Evolutionary conservation across 2,888 invertebrate genomes (phyloP).

Genomic region (Drosophila anomalata): DNA sequence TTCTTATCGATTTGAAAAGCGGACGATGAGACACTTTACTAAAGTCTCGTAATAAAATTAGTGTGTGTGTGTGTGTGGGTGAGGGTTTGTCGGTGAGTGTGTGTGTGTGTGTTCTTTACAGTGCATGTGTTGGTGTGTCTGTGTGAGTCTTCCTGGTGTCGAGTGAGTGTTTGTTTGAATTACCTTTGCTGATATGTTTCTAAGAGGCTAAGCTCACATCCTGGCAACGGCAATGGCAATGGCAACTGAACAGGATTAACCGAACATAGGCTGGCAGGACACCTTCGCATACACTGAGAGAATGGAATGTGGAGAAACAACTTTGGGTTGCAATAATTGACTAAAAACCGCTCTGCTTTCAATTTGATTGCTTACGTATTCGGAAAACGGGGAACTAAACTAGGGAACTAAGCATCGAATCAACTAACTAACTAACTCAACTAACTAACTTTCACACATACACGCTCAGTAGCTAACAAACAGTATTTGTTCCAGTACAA

Average conservation of each 20-base stretch:
- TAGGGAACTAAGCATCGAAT: conserved; percentile 35
- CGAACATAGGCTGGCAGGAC: conserved; percentile 9
- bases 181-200: conserved; percentile 82
- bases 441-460: conserved; percentile 34
- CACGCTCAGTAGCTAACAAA: conserved; percentile 37
- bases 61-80: conserved; percentile 47
- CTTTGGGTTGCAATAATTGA: conserved; percentile 63
- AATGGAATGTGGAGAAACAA: conserved; percentile 44
- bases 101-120: conserved; percentile 68
- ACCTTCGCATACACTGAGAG: conserved; percentile 30
- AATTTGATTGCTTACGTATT: conserved; percentile 68
- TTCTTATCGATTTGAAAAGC: conserved; percentile 62
- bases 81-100: background rate
- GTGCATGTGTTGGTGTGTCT: conserved; percentile 39
- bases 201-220: conserved; percentile 82
- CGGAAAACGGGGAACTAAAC: conserved; percentile 26
- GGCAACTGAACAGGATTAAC: conserved; percentile 37
- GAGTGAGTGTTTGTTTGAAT: conserved; percentile 51
- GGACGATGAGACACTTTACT: conserved; percentile 65
- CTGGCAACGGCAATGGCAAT: conserved; percentile 37
- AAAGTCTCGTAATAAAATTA: conserved; percentile 64
- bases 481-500: conserved; percentile 11
- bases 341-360: conserved; percentile 44
- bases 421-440: conserved; percentile 43
- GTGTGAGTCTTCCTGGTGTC: conserved; percentile 20